Evolutionary conservation across 1,140 invertebrate species (phyloP).

Genomic region (Tetramorium alpestre): DNA sequence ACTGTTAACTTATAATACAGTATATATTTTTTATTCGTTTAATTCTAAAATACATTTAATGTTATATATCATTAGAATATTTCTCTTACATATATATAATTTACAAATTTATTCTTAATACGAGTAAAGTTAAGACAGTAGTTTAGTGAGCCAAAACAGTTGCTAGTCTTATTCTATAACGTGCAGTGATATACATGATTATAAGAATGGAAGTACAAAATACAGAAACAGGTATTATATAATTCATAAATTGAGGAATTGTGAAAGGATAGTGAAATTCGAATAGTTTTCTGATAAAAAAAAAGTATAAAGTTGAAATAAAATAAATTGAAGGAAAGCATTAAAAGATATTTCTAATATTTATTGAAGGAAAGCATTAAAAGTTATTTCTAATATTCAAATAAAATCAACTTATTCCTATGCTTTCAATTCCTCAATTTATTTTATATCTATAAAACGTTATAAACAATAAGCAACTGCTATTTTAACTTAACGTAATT

Average conservation of each 20-base stretch:
- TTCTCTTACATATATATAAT: neutral
- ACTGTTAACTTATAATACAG: neutral
- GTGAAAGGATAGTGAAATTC: neutral
- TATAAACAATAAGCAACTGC: neutral
- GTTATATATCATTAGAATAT: neutral
- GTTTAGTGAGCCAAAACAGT: neutral
- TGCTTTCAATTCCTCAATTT: neutral
- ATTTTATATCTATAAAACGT: conserved; percentile 2
- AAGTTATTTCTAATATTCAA: neutral
- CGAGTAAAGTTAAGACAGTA: neutral
- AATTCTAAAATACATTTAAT: neutral
- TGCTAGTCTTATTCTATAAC: conserved; percentile 16
- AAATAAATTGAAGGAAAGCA: neutral
- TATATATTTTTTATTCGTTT: too few relatives aligned
- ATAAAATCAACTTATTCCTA: neutral
- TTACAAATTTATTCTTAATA: conserved; percentile 3
- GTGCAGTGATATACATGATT: neutral
- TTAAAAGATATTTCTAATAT: neutral
- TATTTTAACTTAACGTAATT: conserved; percentile 10
- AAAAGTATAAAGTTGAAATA: neutral
- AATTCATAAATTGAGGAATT: conserved; percentile 22
- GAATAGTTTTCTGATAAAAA: neutral
- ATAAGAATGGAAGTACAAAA: neutral
- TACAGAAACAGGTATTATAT: neutral
- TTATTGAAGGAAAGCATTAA: neutral